Evolutionary conservation across 2,797 vertebrate species (phyloP).

Genomic region (Phylloscopus collybita): DNA sequence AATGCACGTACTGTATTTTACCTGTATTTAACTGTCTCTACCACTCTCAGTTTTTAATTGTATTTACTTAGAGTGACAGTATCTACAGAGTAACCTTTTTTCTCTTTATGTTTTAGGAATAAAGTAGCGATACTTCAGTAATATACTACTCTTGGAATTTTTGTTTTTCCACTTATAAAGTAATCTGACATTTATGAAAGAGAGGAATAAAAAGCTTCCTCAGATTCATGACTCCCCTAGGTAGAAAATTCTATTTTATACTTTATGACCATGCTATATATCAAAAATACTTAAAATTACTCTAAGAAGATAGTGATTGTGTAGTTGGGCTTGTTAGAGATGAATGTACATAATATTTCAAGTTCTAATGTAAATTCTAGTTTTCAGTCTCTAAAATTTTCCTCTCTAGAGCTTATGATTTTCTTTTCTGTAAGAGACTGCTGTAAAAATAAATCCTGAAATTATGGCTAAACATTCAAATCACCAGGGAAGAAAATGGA

Average conservation of each 20-base stretch:
- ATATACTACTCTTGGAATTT: not conserved
- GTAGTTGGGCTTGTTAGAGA: not conserved
- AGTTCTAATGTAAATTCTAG: not conserved
- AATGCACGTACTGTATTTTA: not conserved
- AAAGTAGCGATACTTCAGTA: not conserved
- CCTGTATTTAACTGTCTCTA: not conserved
- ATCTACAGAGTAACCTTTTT: not conserved
- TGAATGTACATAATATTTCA: not conserved
- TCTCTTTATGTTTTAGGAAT: not conserved
- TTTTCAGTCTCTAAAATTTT: not conserved
- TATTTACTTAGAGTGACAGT: not conserved
- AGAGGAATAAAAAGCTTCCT: not conserved
- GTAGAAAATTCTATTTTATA: not conserved
- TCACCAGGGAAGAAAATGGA: not conserved
- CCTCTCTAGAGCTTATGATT: not conserved
- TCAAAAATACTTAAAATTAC: not conserved
- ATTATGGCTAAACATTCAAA: not conserved
- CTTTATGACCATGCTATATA: not conserved
- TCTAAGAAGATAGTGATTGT: not conserved
- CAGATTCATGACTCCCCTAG: not conserved
- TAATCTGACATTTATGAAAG: constrained; percentile 21
- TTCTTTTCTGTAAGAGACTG: not conserved
- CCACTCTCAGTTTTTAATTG: not conserved
- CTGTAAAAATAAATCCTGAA: not conserved
- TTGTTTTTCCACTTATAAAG: constrained; percentile 14